Conservation (phyloP, 2,113 vertebrate species). For the Sinocyclocheilus anshuiensis region DNA sequence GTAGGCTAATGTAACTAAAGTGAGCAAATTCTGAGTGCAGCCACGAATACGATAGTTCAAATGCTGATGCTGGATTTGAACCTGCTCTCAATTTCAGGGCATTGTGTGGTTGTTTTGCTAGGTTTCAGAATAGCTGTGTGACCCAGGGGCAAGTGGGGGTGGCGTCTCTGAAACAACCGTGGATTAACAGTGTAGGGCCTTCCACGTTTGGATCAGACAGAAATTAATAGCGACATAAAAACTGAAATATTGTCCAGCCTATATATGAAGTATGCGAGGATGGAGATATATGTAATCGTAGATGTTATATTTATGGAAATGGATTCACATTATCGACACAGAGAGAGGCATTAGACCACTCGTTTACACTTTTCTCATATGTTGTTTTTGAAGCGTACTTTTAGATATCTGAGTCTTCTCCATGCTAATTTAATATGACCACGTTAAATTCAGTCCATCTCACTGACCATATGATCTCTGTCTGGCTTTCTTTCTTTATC, state of each 20-base stretch:
- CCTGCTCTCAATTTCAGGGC: not conserved
- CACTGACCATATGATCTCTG: not conserved
- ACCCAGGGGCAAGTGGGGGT: not conserved
- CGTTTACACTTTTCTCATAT: constrained; percentile 59
- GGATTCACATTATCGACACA: not conserved
- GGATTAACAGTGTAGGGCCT: not conserved
- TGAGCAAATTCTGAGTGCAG: not conserved
- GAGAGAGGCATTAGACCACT: constrained; percentile 24
- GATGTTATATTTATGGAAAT: constrained; percentile 44
- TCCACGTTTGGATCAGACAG: constrained; percentile 38
- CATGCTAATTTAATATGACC: constrained; percentile 44
- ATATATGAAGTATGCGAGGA: constrained; percentile 42
- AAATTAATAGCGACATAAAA: constrained; percentile 43
- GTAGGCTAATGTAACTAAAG: constrained; percentile 17
- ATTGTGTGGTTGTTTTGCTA: not conserved
- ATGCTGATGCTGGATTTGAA: constrained; percentile 19
- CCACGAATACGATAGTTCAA: not conserved
- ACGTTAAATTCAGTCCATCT: not conserved
- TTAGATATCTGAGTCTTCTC: constrained; percentile 33
- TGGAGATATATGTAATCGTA: constrained; percentile 8
- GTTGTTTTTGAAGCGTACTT: constrained; percentile 63
- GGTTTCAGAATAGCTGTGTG: constrained; percentile 20
- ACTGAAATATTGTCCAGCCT: constrained; percentile 26
- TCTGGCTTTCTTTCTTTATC: constrained; percentile 26
- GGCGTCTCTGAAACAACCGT: not conserved